phyloP scores from a whole-genome alignment of 2,113 vertebrate genomes.

The Pungitius pungitius region DNA sequence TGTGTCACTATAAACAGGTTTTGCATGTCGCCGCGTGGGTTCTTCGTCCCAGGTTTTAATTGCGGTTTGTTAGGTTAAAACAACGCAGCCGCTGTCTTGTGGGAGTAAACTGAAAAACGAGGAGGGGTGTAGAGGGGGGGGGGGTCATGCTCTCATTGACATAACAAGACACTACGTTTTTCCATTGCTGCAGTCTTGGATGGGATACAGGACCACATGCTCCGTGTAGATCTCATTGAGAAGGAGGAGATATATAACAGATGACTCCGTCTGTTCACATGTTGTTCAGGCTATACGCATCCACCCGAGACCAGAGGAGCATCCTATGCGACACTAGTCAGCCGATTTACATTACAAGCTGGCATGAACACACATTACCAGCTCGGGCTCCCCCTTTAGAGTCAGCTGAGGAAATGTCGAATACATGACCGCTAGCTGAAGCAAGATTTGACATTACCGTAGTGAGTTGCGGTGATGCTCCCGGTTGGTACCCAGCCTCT shows the following conservation, averaged over 20 bases:
- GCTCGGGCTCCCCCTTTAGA: background rate
- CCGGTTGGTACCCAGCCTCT: constrained; percentile 75
- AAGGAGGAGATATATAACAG: background rate
- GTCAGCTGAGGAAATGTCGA: constrained; percentile 28
- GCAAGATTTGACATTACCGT: constrained; percentile 74
- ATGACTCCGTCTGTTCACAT: constrained; percentile 35
- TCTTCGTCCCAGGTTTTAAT: constrained; percentile 45
- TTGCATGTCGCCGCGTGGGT: constrained; percentile 35
- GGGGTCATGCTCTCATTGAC: constrained; percentile 31
- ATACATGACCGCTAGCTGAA: constrained; percentile 23
- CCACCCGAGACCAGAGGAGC: constrained; percentile 39
- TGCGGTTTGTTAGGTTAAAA: constrained; percentile 27
- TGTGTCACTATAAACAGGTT: background rate
- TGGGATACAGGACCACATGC: constrained; percentile 7
- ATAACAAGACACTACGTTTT: constrained; percentile 30
- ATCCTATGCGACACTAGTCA: constrained; percentile 76
- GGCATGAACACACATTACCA: constrained; percentile 41
- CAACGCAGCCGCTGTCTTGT: constrained; percentile 32
- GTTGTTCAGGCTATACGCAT: constrained; percentile 27
- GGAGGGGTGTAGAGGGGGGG: background rate
- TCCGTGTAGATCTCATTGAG: background rate
- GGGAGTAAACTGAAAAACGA: constrained; percentile 48
- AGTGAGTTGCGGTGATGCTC: constrained; percentile 71
- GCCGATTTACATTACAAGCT: constrained; percentile 50
- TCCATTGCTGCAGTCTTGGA: constrained; percentile 40